Evolutionary conservation across 2,888 invertebrate genomes (phyloP).

Genomic region (Trileptium ribeirensis): DNA sequence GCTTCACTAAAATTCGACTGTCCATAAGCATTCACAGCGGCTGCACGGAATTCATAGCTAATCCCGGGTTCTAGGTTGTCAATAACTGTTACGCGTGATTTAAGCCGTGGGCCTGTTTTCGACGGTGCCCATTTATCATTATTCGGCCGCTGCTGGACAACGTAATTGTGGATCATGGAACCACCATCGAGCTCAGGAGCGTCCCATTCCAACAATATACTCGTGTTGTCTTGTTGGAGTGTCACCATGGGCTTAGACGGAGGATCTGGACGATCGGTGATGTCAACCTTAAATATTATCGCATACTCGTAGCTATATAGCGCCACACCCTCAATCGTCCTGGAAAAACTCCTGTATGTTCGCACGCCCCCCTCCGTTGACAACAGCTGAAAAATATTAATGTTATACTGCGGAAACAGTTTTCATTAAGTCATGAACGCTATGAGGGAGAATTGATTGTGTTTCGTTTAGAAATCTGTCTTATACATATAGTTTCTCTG

Average conservation of each 20-base stretch:
- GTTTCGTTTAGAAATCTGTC: too few species aligned
- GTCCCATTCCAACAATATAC: constrained; percentile 75
- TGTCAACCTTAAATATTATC: constrained; percentile 46
- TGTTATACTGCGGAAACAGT: too few species aligned
- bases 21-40: constrained; percentile 90
- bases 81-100: constrained; percentile 71
- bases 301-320: too few species aligned
- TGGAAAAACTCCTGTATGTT: too few species aligned
- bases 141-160: constrained; percentile 66
- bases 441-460: too few species aligned
- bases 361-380: too few species aligned
- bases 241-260: constrained; percentile 65
- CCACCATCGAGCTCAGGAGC: constrained; percentile 84
- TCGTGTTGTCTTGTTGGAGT: constrained; percentile 45
- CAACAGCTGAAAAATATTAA: too few species aligned
- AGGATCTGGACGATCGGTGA: constrained; percentile 69
- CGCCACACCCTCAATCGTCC: too few species aligned
- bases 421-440: too few species aligned
- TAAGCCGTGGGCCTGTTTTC: constrained; percentile 78
- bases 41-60: constrained; percentile 83
- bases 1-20: constrained; percentile 79
- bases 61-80: constrained; percentile 84
- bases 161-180: constrained; percentile 81
- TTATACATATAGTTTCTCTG: too few species aligned
- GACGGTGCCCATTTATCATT: too few species aligned